Evolutionary conservation across 1,140 invertebrate genomes (phyloP), one percentile per base, ranked within the genome.

Genomic region (Rhopalosiphum padi): DNA sequence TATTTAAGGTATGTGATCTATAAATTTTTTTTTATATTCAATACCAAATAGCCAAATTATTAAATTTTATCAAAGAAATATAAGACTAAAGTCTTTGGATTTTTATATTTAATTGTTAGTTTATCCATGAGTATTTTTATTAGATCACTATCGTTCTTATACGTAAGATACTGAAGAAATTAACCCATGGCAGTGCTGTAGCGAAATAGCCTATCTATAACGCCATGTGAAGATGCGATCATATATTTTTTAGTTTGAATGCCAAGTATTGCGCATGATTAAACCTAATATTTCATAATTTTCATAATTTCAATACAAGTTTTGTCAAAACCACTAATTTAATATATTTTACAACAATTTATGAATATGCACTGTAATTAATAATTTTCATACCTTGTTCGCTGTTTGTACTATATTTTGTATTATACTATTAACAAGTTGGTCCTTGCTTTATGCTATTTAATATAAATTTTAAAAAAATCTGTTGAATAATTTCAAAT

Each of bases 181-280:
- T n/a, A 68, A 77, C 60, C 60, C 60, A 77, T 77, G 15, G 60
- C 60, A 77, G 60, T 77, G 15, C 15, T 77, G 60, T 77, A 77
- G 60, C 15, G 60, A 77, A 77, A 77, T 77, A 77, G 60, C 60
- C 60, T 77, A 77, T n/a, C 60, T 77, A 77, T 77, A 77, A 77
- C 60, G 60, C 60, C 60, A 77, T n/a, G 30, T 68, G 30, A 68
- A 68, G 15, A n/a, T 60, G 48, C 46, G 1, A 46, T 11, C 46
- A 46, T 46, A 51, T 51, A 51, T 51, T 51, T 51, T 51, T 51
- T 51, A 18, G 46, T 51, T 51, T 15, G 48, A 18, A 15, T 51
- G 15, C 18, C 15, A 21, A 51, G 48, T 51, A 51, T 18, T 21
- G 48, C 15, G n/a, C 11, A 5, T n/a, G 0, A n/a, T 68, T 4